phyloP scores from a whole-genome alignment of 2,113 vertebrate genomes.

The Turnix velox region DNA sequence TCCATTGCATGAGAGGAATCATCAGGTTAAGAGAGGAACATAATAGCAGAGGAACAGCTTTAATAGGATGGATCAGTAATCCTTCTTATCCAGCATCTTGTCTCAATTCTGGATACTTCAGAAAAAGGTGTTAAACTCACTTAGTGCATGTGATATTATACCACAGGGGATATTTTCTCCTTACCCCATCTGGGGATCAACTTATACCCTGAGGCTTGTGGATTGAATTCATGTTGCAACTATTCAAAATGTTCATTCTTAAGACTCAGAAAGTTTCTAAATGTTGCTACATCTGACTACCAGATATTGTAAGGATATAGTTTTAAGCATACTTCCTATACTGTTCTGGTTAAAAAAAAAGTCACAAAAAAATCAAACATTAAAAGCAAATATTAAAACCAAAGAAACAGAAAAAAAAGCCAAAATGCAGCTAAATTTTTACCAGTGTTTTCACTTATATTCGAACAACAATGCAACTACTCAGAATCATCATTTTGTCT shows the following conservation, averaged over 20 bases:
- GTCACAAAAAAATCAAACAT: no score
- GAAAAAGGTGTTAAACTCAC: slow-evolving; percentile 4
- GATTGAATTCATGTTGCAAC: not conserved
- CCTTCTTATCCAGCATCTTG: not conserved
- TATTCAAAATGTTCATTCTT: not conserved
- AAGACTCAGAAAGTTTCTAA: not conserved
- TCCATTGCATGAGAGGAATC: not conserved
- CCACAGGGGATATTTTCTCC: not conserved
- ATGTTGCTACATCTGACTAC: not conserved
- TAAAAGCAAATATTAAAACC: not conserved
- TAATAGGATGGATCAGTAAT: not conserved
- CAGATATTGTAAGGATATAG: not conserved
- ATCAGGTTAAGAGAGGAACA: not conserved
- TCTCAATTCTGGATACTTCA: slow-evolving; percentile 19
- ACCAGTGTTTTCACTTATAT: not conserved
- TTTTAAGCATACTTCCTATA: not conserved
- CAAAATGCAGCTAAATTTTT: not conserved
- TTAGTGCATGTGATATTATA: not conserved
- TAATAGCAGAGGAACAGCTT: not conserved
- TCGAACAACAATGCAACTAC: not conserved
- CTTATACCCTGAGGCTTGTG: not conserved
- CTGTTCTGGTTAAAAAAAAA: not conserved
- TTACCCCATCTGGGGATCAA: not conserved
- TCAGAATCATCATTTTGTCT: not conserved
- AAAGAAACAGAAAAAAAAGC: not conserved